phyloP scores from a whole-genome alignment of 92 coral and sea anemone genomes.

The Hydrozoanthus gracilis region DNA sequence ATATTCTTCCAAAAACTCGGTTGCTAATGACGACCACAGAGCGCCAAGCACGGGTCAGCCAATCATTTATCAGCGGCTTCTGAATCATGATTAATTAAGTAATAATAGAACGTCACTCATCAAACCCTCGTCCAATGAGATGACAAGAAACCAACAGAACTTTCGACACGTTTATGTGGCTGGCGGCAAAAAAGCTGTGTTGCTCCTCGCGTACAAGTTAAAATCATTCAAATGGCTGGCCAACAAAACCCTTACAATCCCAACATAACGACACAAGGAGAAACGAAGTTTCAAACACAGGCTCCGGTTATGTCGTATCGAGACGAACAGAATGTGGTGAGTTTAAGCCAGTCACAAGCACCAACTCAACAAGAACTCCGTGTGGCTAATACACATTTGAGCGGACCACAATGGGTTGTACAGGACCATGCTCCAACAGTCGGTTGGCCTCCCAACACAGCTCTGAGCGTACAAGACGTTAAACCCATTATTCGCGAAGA shows the following conservation, averaged over 20 bases:
- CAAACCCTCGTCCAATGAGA: conserved; percentile 91
- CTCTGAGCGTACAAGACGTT: conserved; percentile 84
- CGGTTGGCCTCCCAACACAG: conserved; percentile 99
- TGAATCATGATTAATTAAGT: conserved; percentile 97
- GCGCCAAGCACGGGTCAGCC: conserved; percentile 71
- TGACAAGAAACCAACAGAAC: conserved; percentile 86
- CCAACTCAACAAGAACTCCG: conserved; percentile 79
- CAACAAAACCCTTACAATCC: conserved; percentile 87
- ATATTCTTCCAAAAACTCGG: conserved; percentile 91
- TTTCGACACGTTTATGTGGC: conserved; percentile 98
- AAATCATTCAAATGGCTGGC: conserved; percentile 89
- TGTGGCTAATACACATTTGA: conserved; percentile 79
- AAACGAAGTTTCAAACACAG: conserved; percentile 87
- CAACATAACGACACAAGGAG: conserved; percentile 85
- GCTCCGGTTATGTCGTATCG: conserved; percentile 89
- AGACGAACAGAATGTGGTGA: conserved; percentile 85
- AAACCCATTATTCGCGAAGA: conserved; percentile 96
- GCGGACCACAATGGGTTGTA: conserved; percentile 97
- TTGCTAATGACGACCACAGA: conserved; percentile 74
- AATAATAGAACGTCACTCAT: conserved; percentile 99
- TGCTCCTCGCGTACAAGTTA: conserved; percentile 68
- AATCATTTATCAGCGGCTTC: conserved; percentile 77
- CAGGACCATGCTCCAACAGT: conserved; percentile 96
- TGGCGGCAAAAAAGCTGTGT: conserved; percentile 95
- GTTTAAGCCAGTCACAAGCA: conserved; percentile 67